Evolutionary conservation across 2,888 invertebrate species (phyloP).

Genomic region (Drosophila demipolita): DNA sequence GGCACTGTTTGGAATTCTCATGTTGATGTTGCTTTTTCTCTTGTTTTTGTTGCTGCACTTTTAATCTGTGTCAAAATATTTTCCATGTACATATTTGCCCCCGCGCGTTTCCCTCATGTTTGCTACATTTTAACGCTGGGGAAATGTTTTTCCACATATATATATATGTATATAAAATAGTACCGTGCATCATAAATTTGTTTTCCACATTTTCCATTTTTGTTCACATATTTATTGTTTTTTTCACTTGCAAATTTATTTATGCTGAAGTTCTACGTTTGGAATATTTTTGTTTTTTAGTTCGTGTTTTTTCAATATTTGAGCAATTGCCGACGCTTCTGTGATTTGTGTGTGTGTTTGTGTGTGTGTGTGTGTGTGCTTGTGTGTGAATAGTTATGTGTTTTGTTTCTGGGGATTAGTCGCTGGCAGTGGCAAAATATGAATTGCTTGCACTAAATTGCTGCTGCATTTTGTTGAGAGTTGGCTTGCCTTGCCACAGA

Average conservation of each 20-base stretch:
- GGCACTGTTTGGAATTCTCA: slow-evolving; percentile 37
- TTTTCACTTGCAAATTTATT: slow-evolving; percentile 54
- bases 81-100: slow-evolving; percentile 37
- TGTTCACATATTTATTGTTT: slow-evolving; percentile 22
- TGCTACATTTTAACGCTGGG: slow-evolving; percentile 52
- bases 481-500: slow-evolving; percentile 37
- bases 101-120: slow-evolving; percentile 15
- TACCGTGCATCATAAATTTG: slow-evolving; percentile 53
- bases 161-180: slow-evolving; percentile 39
- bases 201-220: slow-evolving; percentile 50
- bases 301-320: slow-evolving; percentile 63
- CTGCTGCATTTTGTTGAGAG: slow-evolving; percentile 37
- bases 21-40: slow-evolving; percentile 28
- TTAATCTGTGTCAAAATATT: slow-evolving; percentile 76
- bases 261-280: slow-evolving; percentile 35
- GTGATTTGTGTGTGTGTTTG: slow-evolving; percentile 47
- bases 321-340: slow-evolving; percentile 53
- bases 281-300: slow-evolving; percentile 32
- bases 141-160: slow-evolving; percentile 60
- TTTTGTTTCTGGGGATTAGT: slow-evolving; percentile 58
- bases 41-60: slow-evolving; percentile 49
- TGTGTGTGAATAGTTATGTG: slow-evolving; percentile 9
- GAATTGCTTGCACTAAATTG: slow-evolving; percentile 62
- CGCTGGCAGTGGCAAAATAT: slow-evolving; percentile 61
- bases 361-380: slow-evolving; percentile 3